A percentile compares a stretch with the other conserved stretches of the same genome.
Conservation (phyloP, 2,888 invertebrate genomes). For the Cyaniris semiargus region DNA sequence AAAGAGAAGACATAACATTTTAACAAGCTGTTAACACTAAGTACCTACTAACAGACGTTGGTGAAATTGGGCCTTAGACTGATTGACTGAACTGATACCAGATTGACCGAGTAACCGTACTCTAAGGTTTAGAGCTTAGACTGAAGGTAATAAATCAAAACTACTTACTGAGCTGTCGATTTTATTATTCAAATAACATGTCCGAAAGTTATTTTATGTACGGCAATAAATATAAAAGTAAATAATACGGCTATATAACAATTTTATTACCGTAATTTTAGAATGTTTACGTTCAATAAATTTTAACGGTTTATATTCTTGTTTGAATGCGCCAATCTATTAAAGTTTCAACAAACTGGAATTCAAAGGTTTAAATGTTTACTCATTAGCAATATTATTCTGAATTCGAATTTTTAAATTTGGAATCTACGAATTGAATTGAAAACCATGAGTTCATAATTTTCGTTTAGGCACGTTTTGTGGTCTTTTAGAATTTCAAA, state of each 20-base stretch:
- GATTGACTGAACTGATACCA: no score
- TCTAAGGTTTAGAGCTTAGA: neutral
- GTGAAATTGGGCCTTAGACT: no score
- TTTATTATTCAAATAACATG: slow-evolving; percentile 3
- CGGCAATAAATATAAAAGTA: neutral
- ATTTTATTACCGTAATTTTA: neutral
- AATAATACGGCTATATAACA: neutral
- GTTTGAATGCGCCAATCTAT: neutral
- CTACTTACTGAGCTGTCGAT: neutral
- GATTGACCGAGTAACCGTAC: no score
- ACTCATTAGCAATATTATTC: neutral
- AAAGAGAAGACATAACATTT: no score
- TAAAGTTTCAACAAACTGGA: neutral
- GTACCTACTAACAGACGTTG: no score
- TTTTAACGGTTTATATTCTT: slow-evolving; percentile 3
- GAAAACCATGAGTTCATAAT: neutral
- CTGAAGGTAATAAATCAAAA: neutral
- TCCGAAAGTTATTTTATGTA: slow-evolving; percentile 3
- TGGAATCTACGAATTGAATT: neutral
- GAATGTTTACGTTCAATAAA: neutral
- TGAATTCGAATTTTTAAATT: neutral
- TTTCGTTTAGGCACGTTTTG: no score
- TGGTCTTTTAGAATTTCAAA: no score
- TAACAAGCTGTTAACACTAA: no score
- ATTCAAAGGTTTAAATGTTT: neutral